These are phyloP conservation scores for Limanda limanda DNA, from an alignment of 2,113 vertebrate species.

Conservation along the genomic window DNA sequence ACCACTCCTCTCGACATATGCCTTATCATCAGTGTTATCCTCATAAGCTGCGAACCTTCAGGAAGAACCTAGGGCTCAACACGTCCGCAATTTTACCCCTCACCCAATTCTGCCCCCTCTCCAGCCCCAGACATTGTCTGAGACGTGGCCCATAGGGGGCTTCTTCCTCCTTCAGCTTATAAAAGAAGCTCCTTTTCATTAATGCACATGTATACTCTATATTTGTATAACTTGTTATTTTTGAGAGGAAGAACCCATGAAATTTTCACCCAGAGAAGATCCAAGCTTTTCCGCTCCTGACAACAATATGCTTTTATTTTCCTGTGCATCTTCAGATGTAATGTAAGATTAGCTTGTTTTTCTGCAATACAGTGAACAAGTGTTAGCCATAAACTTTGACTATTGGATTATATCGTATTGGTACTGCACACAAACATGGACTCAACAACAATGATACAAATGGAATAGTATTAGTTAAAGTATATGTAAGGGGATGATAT, in stretches of 20 bases:
- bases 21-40: constrained; percentile 12
- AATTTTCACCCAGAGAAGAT: neutral
- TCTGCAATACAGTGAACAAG: neutral
- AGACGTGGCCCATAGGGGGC: constrained; percentile 13
- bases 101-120: constrained; percentile 15
- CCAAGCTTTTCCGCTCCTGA: neutral
- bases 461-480: neutral
- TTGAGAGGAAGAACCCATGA: neutral
- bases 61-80: constrained; percentile 26
- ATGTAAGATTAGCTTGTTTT: neutral
- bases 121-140: constrained; percentile 21
- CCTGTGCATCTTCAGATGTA: neutral
- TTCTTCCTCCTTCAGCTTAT: constrained; percentile 10
- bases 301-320: constrained; percentile 6
- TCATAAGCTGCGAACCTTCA: neutral
- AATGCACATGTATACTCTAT: neutral
- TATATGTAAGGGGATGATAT: too few species aligned
- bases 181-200: neutral
- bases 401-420: constrained; percentile 3
- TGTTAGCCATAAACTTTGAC: neutral
- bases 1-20: constrained; percentile 27
- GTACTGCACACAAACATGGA: neutral
- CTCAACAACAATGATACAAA: neutral
- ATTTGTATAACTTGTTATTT: neutral
- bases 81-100: constrained; percentile 13